phyloP scores from a whole-genome alignment of 1,140 invertebrate genomes.

The Carposina sasakii region DNA sequence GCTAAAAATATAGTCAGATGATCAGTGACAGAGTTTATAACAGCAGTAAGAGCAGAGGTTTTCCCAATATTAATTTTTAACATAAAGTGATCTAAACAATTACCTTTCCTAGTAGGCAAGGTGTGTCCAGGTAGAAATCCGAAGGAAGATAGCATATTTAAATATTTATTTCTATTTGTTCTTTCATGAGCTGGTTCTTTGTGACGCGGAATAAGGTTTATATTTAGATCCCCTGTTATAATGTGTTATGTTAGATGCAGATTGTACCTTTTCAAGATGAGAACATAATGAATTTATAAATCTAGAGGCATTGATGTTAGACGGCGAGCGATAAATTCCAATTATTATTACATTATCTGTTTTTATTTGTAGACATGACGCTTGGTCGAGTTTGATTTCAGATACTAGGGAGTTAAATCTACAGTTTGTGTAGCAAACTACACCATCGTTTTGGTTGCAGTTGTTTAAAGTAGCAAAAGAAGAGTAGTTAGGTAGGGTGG shows the following conservation, averaged over 20 bases:
- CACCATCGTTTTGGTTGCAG: slow-evolving; percentile 20
- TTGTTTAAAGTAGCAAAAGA: slow-evolving; percentile 8
- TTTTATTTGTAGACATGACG: slow-evolving; percentile 12
- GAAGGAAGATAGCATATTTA: slow-evolving; percentile 21
- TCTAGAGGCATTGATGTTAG: slow-evolving; percentile 13
- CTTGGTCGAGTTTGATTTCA: slow-evolving; percentile 12
- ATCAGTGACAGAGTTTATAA: slow-evolving; percentile 23
- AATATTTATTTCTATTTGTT: slow-evolving; percentile 23
- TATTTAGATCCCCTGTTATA: slow-evolving; percentile 28
- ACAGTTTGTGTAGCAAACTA: slow-evolving; percentile 11
- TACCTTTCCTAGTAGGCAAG: slow-evolving; percentile 20
- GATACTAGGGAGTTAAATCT: background rate
- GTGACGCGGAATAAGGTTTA: slow-evolving; percentile 17
- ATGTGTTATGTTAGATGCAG: slow-evolving; percentile 11
- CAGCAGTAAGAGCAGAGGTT: slow-evolving; percentile 8
- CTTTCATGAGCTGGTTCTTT: slow-evolving; percentile 13
- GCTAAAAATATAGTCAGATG: slow-evolving; percentile 10
- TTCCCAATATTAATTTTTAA: slow-evolving; percentile 19
- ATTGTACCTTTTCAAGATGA: slow-evolving; percentile 16
- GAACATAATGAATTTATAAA: slow-evolving; percentile 20
- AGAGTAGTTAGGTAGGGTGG: slow-evolving; percentile 7
- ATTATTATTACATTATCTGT: background rate
- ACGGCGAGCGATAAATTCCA: slow-evolving; percentile 17
- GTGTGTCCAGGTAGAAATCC: slow-evolving; percentile 23
- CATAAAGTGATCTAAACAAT: slow-evolving; percentile 27